A percentile compares a stretch with the other conserved stretches of the same genome.
Evolutionary conservation across 2,113 vertebrate species (phyloP).

Genomic region (Chionis minor): DNA sequence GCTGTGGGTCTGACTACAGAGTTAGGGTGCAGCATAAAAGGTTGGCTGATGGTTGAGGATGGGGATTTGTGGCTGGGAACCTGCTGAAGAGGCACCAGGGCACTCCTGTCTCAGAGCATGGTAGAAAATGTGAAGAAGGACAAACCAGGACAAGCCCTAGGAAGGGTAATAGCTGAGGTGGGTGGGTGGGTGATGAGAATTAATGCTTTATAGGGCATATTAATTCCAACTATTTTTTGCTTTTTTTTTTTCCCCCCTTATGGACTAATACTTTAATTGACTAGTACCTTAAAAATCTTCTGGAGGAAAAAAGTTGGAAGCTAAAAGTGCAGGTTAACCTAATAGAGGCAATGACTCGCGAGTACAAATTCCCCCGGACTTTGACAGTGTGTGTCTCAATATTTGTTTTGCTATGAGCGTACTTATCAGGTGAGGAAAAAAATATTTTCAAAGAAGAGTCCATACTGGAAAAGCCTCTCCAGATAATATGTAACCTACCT

Average conservation of each 20-base stretch:
- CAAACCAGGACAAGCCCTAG: neutral
- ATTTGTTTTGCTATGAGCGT: neutral
- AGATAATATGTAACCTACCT: neutral
- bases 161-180: neutral
- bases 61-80: neutral
- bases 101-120: fast-evolving
- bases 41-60: neutral
- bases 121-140: neutral
- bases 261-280: neutral
- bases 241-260: neutral
- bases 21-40: neutral
- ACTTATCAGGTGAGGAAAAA: neutral
- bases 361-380: neutral
- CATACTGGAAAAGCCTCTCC: neutral
- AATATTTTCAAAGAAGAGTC: neutral
- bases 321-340: neutral
- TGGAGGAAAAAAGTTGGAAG: neutral
- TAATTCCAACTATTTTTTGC: neutral
- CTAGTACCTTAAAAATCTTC: neutral
- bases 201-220: neutral
- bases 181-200: neutral
- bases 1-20: neutral
- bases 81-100: neutral
- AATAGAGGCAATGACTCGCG: fast-evolving
- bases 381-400: neutral